Base-by-base conservation (phyloP, 2,113 vertebrate genomes). In the Martes martes region DNA sequence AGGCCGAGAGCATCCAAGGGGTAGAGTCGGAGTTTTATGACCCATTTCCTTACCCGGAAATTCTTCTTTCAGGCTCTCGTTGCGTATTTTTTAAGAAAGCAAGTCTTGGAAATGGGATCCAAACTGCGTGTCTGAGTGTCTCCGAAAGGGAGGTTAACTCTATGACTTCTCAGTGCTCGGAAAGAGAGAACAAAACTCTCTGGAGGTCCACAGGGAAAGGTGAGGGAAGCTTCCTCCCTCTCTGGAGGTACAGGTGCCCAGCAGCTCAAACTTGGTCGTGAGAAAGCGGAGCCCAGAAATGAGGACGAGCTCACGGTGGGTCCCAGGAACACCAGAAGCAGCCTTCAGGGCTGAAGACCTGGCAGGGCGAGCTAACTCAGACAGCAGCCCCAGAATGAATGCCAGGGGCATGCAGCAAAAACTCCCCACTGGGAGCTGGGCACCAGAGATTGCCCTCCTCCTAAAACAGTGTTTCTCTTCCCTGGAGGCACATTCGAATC, bases 381-480 rank as follows among this genome's bases (percentile, higher is more conserved):
- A 59, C 18, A 67, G 47, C 0, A 1, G 76, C 23, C 31, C 14
- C 14, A 11, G 7, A 47, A 31, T 10, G 8, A 90, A 93, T n/a
- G 33, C 6, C n/a, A 1, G 1, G 16, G 59, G 21, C 16, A 24
- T 36, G 21, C 45, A 69, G 31, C 26, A 87, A 92, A 50, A 47
- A 31, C 1, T 15, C 0, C 59, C 57, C 3, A 8, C 39, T 4
- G 9, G 14, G 4, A 39, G 2, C 1, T 5, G 55, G 4, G 2
- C 42, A 7, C 24, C 19, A 14, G 80, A 42, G 69, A 13, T 57
- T 36, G 8, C 21, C 21, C 15, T 15, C 28, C 50, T 81, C 39
- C 47, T n/a, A 23, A 39, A 6, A 42, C 5, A 33, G 31, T 10
- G 13, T 45, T 82, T 84, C 61, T n/a, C 5, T n/a, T n/a, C 23